Evolutionary conservation across 2,888 invertebrate species (phyloP).

Genomic region (Drosophila birchii): DNA sequence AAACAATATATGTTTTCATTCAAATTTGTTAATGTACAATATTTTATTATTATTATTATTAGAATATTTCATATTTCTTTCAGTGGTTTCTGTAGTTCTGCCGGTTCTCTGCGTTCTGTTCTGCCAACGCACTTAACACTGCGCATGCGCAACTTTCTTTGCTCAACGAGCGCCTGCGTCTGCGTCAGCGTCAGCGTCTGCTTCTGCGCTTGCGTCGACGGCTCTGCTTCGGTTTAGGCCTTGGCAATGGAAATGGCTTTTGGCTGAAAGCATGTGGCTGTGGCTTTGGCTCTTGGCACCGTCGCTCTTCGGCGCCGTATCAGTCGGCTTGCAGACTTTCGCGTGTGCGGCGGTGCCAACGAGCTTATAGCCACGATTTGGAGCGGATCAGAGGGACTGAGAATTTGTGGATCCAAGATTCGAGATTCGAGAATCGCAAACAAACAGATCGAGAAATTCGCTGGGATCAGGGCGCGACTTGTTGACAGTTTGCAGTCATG

Average conservation of each 20-base stretch:
- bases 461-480: conserved; percentile 69
- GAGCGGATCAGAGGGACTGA: conserved; percentile 5
- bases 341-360: conserved; percentile 73
- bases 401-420: conserved; percentile 3
- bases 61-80: background rate
- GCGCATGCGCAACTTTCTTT: conserved; percentile 71
- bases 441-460: conserved; percentile 35
- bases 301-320: conserved; percentile 55
- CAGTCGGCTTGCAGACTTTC: conserved; percentile 81
- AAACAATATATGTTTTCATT: too few relatives aligned
- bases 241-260: conserved; percentile 30
- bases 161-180: conserved; percentile 41
- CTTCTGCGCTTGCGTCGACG: conserved; percentile 14
- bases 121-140: conserved; percentile 36
- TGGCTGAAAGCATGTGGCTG: conserved; percentile 14
- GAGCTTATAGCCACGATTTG: conserved; percentile 12
- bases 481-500: conserved; percentile 74
- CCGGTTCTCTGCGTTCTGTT: conserved; percentile 56
- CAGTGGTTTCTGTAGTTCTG: conserved; percentile 7
- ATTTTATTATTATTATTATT: too few relatives aligned
- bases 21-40: too few relatives aligned
- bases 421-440: conserved; percentile 34
- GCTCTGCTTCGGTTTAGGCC: conserved; percentile 31
- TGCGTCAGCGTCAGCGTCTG: conserved; percentile 7
- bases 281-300: conserved; percentile 30